Evolutionary conservation across 30 jellyfish, hydroid and myxozoan species (phyloP).

Genomic region (Pseudorhiza aurosa): DNA sequence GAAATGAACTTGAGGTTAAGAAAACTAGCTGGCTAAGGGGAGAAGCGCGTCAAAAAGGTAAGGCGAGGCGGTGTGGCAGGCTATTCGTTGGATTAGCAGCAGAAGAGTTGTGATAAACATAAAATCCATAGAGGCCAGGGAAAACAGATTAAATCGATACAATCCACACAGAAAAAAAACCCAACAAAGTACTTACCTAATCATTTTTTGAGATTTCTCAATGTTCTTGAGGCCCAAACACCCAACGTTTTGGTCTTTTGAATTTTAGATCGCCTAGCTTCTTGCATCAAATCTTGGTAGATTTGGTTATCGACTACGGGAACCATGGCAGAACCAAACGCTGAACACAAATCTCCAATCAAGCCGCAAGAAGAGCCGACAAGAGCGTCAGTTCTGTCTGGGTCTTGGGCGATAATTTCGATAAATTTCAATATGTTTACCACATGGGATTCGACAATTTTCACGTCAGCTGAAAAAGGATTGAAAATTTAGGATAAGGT

Average conservation of each 20-base stretch:
- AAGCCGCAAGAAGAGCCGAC: constrained; percentile 97
- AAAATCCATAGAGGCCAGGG: too few relatives aligned
- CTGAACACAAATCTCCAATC: constrained; percentile 96
- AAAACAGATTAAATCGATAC: too few relatives aligned
- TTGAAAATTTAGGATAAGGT: too few relatives aligned
- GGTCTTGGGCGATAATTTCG: constrained; percentile 85
- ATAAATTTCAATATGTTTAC: constrained; percentile 77
- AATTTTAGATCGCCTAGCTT: constrained; percentile 94
- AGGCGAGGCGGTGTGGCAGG: background rate
- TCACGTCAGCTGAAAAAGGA: constrained; percentile 88
- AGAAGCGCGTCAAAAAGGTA: background rate
- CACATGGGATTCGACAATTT: constrained; percentile 76
- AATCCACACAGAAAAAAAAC: background rate
- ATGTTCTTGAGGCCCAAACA: constrained; percentile 94
- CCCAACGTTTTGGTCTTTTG: constrained; percentile 91
- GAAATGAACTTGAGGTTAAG: too few relatives aligned
- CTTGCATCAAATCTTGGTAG: constrained; percentile 89
- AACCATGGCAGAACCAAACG: constrained; percentile 77
- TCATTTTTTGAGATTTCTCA: constrained; percentile 85
- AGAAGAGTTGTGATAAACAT: too few relatives aligned
- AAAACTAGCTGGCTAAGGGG: background rate
- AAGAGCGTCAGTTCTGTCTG: constrained; percentile 92
- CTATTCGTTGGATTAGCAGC: too few relatives aligned
- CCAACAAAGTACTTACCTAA: background rate
- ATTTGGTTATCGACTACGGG: constrained; percentile 75